Conservation (phyloP, 1,140 invertebrate species). For the Cotesia chilonis region DNA sequence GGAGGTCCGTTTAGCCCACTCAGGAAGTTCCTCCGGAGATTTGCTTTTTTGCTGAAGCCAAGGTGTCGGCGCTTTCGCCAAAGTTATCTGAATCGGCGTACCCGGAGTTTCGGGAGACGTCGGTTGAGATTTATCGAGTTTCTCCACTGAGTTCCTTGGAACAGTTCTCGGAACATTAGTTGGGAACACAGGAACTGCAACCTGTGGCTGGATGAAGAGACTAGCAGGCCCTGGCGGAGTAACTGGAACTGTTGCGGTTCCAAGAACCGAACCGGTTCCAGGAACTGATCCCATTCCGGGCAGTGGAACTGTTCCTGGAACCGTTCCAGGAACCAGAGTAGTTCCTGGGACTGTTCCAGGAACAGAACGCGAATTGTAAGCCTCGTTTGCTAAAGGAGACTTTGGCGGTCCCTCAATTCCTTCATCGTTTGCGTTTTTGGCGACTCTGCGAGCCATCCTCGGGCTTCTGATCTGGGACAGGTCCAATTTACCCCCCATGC, state of each 20-base stretch:
- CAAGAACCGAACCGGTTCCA: too few relatives aligned
- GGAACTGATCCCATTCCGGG: too few relatives aligned
- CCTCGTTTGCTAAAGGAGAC: conserved; percentile 55
- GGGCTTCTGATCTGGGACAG: conserved; percentile 89
- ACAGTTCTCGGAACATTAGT: conserved; percentile 63
- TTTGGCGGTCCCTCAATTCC: conserved; percentile 63
- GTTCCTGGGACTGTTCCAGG: too few relatives aligned
- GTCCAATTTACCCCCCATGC: conserved; percentile 80
- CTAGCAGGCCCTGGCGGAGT: conserved; percentile 44
- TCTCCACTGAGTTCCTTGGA: conserved; percentile 6
- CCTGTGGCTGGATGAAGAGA: conserved; percentile 69
- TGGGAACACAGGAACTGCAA: conserved; percentile 77
- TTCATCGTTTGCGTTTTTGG: conserved; percentile 72
- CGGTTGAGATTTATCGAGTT: conserved; percentile 29
- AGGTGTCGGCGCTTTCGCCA: conserved; percentile 69
- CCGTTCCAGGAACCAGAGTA: too few relatives aligned
- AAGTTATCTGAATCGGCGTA: conserved; percentile 58
- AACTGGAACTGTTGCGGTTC: conserved; percentile 20
- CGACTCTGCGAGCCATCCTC: conserved; percentile 83
- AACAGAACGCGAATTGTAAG: conserved; percentile 43
- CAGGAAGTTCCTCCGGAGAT: conserved; percentile 59
- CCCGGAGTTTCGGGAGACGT: conserved; percentile 62
- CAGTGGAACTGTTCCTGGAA: too few relatives aligned
- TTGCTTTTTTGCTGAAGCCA: conserved; percentile 68
- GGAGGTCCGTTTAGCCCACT: conserved; percentile 61